Evolutionary conservation across 2,888 invertebrate genomes (phyloP).

Genomic region (Cephus runcator): DNA sequence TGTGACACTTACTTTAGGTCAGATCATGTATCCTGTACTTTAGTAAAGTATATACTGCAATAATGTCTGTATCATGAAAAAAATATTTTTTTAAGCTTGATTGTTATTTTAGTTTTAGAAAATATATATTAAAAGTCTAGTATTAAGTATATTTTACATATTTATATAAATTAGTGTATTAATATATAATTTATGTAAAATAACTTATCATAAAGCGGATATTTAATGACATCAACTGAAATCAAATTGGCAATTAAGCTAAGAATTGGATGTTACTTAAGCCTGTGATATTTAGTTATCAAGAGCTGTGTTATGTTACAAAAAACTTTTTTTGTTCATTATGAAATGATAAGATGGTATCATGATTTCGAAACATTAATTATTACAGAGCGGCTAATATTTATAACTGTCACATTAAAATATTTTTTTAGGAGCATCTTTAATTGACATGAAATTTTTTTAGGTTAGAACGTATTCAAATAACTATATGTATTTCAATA

Average conservation of each 20-base stretch:
- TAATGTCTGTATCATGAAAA: too few species aligned
- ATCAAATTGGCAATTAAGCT: background rate
- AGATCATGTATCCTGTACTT: background rate
- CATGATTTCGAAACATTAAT: background rate
- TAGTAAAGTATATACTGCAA: background rate
- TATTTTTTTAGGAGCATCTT: background rate
- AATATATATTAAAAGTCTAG: background rate
- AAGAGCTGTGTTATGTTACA: background rate
- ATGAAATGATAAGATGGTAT: background rate
- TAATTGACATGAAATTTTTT: too few species aligned
- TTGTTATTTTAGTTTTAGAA: background rate
- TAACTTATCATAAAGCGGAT: background rate
- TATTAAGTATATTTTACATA: background rate
- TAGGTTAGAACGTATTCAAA: background rate
- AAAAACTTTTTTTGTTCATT: background rate
- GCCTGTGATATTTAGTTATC: too few species aligned
- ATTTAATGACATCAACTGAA: background rate
- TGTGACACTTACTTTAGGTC: background rate
- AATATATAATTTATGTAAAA: background rate
- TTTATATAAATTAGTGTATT: background rate
- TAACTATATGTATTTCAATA: background rate
- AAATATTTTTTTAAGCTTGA: background rate
- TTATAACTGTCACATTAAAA: background rate
- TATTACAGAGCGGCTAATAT: background rate
- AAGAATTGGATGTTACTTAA: background rate